Evolutionary conservation across 2,113 vertebrate genomes (phyloP).

Genomic region (Channa argus): DNA sequence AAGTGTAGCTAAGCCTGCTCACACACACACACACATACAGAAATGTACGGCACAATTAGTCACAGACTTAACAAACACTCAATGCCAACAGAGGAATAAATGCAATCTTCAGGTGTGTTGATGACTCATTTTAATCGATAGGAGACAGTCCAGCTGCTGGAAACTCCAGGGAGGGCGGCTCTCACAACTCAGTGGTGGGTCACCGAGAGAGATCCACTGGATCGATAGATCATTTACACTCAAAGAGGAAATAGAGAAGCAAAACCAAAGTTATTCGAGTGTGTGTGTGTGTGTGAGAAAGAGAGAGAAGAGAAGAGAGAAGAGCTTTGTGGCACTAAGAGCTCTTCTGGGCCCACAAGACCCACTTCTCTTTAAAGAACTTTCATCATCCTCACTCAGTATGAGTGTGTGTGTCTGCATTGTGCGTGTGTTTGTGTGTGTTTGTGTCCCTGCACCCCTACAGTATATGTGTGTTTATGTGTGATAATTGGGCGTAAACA

Average conservation of each 20-base stretch:
- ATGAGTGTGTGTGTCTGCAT: background rate
- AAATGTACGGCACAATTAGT: conserved; percentile 7
- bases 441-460: conserved; percentile 1
- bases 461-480: conserved; percentile 24
- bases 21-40: conserved; percentile 1
- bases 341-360: conserved; percentile 28
- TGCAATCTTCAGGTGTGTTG: conserved; percentile 23
- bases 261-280: conserved; percentile 37
- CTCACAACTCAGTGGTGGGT: conserved; percentile 31
- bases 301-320: background rate
- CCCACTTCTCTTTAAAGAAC: conserved; percentile 31
- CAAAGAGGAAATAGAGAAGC: conserved; percentile 7
- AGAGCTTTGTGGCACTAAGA: conserved; percentile 17
- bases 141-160: conserved; percentile 35
- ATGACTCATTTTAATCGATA: conserved; percentile 66
- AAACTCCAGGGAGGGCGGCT: conserved; percentile 28
- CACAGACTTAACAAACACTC: conserved; percentile 3
- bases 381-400: conserved; percentile 27
- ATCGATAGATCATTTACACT: conserved; percentile 62
- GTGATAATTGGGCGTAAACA: conserved; percentile 59
- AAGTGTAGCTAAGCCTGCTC: background rate
- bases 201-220: conserved; percentile 35
- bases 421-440: conserved; percentile 16
- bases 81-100: conserved; percentile 44
- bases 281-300: background rate